Evolutionary conservation across 2,797 vertebrate species (phyloP).

Genomic region (Botia kubotai): DNA sequence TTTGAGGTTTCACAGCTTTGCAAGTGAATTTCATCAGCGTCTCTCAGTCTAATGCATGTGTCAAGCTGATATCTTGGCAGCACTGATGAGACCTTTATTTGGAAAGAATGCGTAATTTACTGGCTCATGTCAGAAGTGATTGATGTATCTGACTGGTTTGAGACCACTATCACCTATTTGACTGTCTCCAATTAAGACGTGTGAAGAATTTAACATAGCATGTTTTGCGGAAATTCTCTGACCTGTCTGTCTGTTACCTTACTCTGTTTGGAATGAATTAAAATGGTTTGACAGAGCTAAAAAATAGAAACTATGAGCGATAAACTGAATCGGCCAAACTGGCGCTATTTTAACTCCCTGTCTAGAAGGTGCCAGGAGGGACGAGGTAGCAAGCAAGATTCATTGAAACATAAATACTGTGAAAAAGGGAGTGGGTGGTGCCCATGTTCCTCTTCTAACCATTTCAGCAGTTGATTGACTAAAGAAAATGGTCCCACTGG

Average conservation of each 20-base stretch:
- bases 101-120: conserved; percentile 36
- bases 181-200: not conserved
- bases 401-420: not conserved
- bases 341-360: not conserved
- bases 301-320: not conserved
- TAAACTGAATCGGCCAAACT: not conserved
- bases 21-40: conserved; percentile 49
- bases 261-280: not conserved
- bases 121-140: conserved; percentile 19
- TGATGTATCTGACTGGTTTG: conserved; percentile 24
- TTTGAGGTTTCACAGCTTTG: conserved; percentile 45
- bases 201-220: not conserved
- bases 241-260: not conserved
- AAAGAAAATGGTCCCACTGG: no score
- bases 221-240: not conserved
- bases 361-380: not conserved
- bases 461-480: no score
- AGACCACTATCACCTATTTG: conserved; percentile 25
- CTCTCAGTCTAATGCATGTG: conserved; percentile 24
- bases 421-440: not conserved
- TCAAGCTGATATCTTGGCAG: conserved; percentile 39
- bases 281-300: not conserved
- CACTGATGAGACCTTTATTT: conserved; percentile 42
- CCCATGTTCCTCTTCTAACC: no score
- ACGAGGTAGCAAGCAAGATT: not conserved